Evolutionary conservation across 2,797 vertebrate species (phyloP).

Genomic region (Crocodylus rhombifer): DNA sequence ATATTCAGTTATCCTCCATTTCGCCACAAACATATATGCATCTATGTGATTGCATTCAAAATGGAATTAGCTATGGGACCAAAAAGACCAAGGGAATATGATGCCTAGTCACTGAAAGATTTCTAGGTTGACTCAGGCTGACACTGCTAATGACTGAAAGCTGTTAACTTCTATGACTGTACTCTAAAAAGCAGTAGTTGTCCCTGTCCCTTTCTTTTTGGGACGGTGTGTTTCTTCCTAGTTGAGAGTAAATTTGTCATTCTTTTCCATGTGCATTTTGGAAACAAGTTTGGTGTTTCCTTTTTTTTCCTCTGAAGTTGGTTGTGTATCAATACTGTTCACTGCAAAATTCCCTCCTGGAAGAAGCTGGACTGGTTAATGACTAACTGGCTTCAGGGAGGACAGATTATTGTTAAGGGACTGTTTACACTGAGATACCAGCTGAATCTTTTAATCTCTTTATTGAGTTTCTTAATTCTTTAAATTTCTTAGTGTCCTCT

Average conservation of each 20-base stretch:
- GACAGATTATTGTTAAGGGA: not conserved
- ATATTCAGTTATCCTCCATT: not conserved
- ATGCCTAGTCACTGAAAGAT: not conserved
- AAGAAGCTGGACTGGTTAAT: not conserved
- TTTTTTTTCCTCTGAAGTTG: not conserved
- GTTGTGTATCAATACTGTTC: not conserved
- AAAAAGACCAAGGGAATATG: fast-evolving
- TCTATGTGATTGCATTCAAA: not conserved
- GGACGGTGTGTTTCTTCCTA: not conserved
- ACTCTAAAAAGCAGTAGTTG: not conserved
- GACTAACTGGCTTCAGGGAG: not conserved
- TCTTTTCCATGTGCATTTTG: fast-evolving
- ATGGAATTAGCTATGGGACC: fast-evolving
- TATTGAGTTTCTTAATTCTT: not conserved
- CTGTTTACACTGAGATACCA: not conserved
- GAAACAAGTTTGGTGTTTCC: not conserved
- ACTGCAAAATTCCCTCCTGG: not conserved
- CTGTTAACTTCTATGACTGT: not conserved
- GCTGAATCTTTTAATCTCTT: not conserved
- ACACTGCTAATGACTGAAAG: not conserved
- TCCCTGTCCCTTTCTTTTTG: not conserved
- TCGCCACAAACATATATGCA: fast-evolving
- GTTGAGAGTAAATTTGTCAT: not conserved
- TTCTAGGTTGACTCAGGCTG: not conserved
- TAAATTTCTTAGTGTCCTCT: not conserved